Base-by-base conservation (phyloP, 2,888 invertebrate species). In the Eupithecia exiguata region DNA sequence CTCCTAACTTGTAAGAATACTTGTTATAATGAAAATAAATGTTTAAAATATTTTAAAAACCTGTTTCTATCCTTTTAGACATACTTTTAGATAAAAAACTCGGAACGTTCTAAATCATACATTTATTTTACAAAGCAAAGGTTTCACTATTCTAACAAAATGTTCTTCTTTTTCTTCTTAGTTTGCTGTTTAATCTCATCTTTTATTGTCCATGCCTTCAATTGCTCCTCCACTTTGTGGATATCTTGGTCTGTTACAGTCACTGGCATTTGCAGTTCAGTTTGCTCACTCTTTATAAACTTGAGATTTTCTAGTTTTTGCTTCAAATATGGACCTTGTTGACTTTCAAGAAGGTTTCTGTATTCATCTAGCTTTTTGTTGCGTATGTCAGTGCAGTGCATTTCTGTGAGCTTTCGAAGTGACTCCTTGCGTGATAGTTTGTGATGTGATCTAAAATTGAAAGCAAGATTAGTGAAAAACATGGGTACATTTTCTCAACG, bases 211-310 rank as follows among this genome's bases (percentile, higher is more conserved):
- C 94, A 94, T 69, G 95, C 92, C 35, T 95, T 90, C 18, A 96
- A 88, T 83, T 96, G 94, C 69, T 94, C 87, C 73, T 95, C 95
- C 0, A 96, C 95, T 68, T 90, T 90, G 70, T 95, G 95, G 43
- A 98, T 96, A 76, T 97, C 96, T 79, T 96, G 95, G 74, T 96
- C 95, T 0, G 95, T 95, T 0, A 97, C 95, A 0, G 97, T 96
- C 0, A 96, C 92, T 1, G 95, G 91, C 1, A 96, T 86, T 69
- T 96, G 95, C 74, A 96, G 95, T 16, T 96, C 96, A 66, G 95
- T 90, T 86, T 98, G 98, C 87, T 98, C 97, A 77, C 95, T 95
- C 53, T 96, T 95, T n/a, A 98, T 97, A 84, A 96, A 96, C 77
- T 95, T 91, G 1, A 98, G 88, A 30, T 96, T 95, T 66, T 96